Evolutionary conservation across 1,140 invertebrate genomes (phyloP).

Genomic region (Nephotettix cincticeps): DNA sequence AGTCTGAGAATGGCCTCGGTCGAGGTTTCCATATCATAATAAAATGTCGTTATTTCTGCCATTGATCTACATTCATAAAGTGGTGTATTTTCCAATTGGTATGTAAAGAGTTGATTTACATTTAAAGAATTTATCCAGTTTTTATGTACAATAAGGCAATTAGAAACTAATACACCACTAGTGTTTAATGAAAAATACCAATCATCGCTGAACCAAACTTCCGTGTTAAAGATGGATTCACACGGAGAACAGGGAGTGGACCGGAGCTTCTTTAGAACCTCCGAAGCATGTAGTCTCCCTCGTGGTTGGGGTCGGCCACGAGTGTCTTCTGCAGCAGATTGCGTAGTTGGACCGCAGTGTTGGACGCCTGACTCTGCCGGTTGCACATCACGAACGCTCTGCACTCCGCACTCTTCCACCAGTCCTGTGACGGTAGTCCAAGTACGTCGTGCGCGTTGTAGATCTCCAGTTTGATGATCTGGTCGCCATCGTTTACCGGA

Average conservation of each 20-base stretch:
- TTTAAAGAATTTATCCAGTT: background rate
- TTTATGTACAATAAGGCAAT: background rate
- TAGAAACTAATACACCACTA: background rate
- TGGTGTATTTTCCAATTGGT: background rate
- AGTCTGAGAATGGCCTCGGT: background rate
- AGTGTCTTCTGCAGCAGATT: background rate
- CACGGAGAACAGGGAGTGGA: background rate
- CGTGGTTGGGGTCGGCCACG: background rate
- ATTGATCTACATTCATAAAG: background rate
- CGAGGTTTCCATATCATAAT: background rate
- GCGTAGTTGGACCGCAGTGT: background rate
- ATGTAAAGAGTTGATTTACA: background rate
- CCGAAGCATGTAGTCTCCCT: background rate
- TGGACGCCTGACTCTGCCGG: background rate
- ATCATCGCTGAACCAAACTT: background rate
- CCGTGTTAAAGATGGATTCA: background rate
- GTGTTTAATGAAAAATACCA: background rate
- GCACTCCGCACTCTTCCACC: background rate
- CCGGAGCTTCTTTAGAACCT: background rate
- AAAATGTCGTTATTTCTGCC: background rate
- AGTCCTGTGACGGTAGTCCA: background rate
- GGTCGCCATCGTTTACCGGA: background rate
- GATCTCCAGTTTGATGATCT: background rate
- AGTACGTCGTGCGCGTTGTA: background rate
- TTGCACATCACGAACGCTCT: background rate